These are phyloP conservation scores for Tapirus indicus DNA, from an alignment of 2,797 vertebrate species.

Conservation along the genomic window DNA sequence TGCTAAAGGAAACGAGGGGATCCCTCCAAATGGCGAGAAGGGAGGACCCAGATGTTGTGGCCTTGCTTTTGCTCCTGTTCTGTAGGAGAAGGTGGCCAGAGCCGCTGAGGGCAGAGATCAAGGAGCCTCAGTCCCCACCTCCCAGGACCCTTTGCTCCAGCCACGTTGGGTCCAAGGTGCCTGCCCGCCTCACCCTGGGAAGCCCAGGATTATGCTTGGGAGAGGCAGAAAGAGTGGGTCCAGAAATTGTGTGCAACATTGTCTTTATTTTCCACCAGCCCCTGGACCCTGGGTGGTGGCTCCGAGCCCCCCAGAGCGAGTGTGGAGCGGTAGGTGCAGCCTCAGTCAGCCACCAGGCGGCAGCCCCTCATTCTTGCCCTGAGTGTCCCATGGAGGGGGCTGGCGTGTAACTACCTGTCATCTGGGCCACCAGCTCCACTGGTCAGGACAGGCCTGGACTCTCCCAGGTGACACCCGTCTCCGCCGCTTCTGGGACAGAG, in stretches of 20 bases:
- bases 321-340: background rate
- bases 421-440: background rate
- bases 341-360: background rate
- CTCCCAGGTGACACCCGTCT: background rate
- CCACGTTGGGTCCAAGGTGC: background rate
- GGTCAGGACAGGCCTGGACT: background rate
- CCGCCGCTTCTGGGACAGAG: background rate
- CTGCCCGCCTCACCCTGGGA: background rate
- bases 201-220: background rate
- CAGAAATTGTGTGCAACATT: background rate
- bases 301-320: background rate
- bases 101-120: background rate
- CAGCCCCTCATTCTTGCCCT: background rate
- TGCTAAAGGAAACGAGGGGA: background rate
- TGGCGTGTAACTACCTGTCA: background rate
- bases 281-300: background rate
- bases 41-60: rapidly evolving
- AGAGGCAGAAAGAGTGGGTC: background rate
- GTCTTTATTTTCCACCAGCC: background rate
- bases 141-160: background rate
- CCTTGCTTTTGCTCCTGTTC: background rate
- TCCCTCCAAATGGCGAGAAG: background rate
- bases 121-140: background rate
- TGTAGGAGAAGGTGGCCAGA: background rate
- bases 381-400: background rate